Conservation (phyloP, 2,113 vertebrate species). For the Pangasianodon hypophthalmus region DNA sequence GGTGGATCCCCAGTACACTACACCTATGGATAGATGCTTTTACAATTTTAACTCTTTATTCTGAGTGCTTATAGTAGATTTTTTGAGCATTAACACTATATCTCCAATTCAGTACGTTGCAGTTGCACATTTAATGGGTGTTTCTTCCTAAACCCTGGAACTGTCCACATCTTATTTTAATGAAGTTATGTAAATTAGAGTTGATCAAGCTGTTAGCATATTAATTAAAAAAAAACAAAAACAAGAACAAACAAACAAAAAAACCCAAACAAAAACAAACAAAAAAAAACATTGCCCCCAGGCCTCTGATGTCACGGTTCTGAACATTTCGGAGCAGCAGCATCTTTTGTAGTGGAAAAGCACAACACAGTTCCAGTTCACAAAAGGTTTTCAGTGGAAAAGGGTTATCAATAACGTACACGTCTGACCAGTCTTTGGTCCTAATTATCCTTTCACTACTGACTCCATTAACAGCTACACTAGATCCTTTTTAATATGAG, state of each 20-base stretch:
- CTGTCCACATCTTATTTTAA: not conserved
- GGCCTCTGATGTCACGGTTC: not conserved
- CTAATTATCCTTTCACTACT: not conserved
- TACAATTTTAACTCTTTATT: not conserved
- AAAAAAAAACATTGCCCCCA: not conserved
- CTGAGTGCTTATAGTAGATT: not conserved
- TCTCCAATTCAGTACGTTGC: not conserved
- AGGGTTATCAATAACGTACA: not conserved
- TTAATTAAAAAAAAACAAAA: not conserved
- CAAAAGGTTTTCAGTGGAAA: not conserved
- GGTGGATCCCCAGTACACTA: not conserved
- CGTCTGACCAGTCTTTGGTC: conserved; percentile 19
- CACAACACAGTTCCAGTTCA: not conserved
- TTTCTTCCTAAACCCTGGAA: not conserved
- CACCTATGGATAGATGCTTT: not conserved
- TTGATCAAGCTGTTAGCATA: not conserved
- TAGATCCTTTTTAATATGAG: not conserved
- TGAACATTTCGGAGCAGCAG: not conserved
- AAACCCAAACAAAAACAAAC: not conserved
- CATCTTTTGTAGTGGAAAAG: not conserved
- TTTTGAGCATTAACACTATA: not conserved
- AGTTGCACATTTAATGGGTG: not conserved
- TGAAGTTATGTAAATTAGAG: not conserved
- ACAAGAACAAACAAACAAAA: not conserved
- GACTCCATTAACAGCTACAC: not conserved